Conservation (phyloP, 2,888 invertebrate species). For the Noctua janthe region DNA sequence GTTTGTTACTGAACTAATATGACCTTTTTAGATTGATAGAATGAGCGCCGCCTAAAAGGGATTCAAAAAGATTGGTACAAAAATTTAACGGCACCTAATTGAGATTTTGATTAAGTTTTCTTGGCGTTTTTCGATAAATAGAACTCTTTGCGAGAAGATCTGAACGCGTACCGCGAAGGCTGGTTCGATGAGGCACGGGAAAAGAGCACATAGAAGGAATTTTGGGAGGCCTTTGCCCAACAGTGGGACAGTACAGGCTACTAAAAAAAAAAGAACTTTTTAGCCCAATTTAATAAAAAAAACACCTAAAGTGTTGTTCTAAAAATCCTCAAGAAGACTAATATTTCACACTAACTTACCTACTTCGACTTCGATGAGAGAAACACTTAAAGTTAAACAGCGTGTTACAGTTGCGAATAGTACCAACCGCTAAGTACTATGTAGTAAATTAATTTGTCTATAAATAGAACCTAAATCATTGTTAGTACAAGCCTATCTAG, state of each 20-base stretch:
- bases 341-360: not conserved
- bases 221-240: no score
- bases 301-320: not conserved
- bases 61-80: no score
- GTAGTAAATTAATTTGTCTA: slow-evolving; percentile 8
- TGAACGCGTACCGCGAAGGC: no score
- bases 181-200: no score
- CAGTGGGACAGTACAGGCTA: no score
- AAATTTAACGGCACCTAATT: not conserved
- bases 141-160: not conserved
- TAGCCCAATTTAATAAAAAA: not conserved
- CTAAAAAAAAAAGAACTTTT: no score
- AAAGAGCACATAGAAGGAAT: no score
- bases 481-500: not conserved
- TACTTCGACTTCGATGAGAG: not conserved
- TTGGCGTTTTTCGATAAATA: not conserved
- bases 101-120: not conserved
- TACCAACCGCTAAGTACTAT: not conserved
- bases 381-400: not conserved
- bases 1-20: not conserved
- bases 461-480: slow-evolving; percentile 13
- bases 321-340: not conserved
- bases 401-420: not conserved
- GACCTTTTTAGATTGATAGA: not conserved
- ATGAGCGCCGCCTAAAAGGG: not conserved